These are phyloP conservation scores for Carapus acus DNA, from an alignment of 2,797 vertebrate genomes.

Conservation along the genomic window DNA sequence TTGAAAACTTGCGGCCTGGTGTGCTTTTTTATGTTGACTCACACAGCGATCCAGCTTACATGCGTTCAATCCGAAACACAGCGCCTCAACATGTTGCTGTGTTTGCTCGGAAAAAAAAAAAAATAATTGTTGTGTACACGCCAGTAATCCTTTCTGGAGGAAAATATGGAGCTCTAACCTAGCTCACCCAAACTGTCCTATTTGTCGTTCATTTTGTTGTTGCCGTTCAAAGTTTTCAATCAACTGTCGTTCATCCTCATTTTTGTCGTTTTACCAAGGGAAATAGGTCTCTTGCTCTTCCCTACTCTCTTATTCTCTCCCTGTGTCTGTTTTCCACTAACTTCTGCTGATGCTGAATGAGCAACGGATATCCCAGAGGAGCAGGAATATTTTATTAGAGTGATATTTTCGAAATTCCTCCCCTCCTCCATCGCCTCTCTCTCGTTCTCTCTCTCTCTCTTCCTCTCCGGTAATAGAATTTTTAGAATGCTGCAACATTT, in stretches of 20 bases:
- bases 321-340: slow-evolving; percentile 53
- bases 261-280: slow-evolving; percentile 58
- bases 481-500: slow-evolving; percentile 59
- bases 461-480: slow-evolving; percentile 56
- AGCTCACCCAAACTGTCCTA: slow-evolving; percentile 60
- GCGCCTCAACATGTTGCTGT: slow-evolving; percentile 27
- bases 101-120: slow-evolving; percentile 57
- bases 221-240: slow-evolving; percentile 61
- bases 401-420: slow-evolving; percentile 61
- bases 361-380: slow-evolving; percentile 68
- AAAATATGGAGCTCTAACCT: slow-evolving; percentile 45
- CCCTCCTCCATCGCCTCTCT: slow-evolving; percentile 39
- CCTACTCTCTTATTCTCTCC: slow-evolving; percentile 26
- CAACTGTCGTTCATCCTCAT: slow-evolving; percentile 60
- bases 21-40: slow-evolving; percentile 44
- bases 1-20: slow-evolving; percentile 42
- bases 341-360: slow-evolving; percentile 63
- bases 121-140: too few relatives aligned
- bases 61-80: slow-evolving; percentile 29
- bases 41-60: slow-evolving; percentile 53
- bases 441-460: slow-evolving; percentile 40
- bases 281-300: slow-evolving; percentile 58
- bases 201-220: slow-evolving; percentile 58
- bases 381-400: slow-evolving; percentile 71
- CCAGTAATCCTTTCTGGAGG: too few relatives aligned